Percentiles rank a stretch among this genome's conserved stretches.
Conservation (phyloP, 2,113 vertebrate genomes). For the Stigmatopora nigra region DNA sequence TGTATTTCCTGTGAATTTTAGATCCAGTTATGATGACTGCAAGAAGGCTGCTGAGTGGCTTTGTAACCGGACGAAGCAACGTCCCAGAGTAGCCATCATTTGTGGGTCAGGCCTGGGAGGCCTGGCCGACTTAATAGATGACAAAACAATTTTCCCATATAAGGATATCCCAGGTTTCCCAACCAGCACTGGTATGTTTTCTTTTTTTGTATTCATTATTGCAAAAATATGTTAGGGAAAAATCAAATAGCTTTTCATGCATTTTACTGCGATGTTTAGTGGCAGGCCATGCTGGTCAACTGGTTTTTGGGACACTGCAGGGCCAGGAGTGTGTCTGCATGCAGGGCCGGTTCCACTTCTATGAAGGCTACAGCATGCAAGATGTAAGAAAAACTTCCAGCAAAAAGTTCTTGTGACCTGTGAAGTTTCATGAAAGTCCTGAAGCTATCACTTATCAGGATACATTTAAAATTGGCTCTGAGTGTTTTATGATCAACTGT, state of each 20-base stretch:
- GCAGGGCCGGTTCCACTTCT: slow-evolving; percentile 75
- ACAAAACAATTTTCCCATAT: slow-evolving; percentile 60
- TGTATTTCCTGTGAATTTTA: slow-evolving; percentile 14
- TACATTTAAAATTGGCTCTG: slow-evolving; percentile 6
- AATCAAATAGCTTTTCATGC: neutral
- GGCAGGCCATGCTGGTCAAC: slow-evolving; percentile 61
- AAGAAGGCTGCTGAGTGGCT: slow-evolving; percentile 70
- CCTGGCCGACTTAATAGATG: slow-evolving; percentile 62
- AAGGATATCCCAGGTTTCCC: slow-evolving; percentile 74
- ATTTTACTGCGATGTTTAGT: slow-evolving; percentile 48
- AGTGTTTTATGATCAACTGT: slow-evolving; percentile 22
- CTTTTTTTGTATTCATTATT: neutral
- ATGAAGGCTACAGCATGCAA: slow-evolving; percentile 67
- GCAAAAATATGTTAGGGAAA: neutral
- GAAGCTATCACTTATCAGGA: neutral
- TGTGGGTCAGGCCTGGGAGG: slow-evolving; percentile 77
- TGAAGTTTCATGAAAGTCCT: neutral
- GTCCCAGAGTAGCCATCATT: slow-evolving; percentile 72
- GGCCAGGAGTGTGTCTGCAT: slow-evolving; percentile 69
- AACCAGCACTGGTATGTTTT: slow-evolving; percentile 53
- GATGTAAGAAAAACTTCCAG: slow-evolving; percentile 41
- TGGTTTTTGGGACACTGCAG: slow-evolving; percentile 69
- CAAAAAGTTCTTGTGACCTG: neutral
- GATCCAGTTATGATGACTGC: slow-evolving; percentile 63
- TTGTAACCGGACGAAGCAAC: slow-evolving; percentile 33